These are phyloP conservation scores for Rhagologus leucostigma DNA, from an alignment of 2,113 vertebrate genomes.

Conservation along the genomic window DNA sequence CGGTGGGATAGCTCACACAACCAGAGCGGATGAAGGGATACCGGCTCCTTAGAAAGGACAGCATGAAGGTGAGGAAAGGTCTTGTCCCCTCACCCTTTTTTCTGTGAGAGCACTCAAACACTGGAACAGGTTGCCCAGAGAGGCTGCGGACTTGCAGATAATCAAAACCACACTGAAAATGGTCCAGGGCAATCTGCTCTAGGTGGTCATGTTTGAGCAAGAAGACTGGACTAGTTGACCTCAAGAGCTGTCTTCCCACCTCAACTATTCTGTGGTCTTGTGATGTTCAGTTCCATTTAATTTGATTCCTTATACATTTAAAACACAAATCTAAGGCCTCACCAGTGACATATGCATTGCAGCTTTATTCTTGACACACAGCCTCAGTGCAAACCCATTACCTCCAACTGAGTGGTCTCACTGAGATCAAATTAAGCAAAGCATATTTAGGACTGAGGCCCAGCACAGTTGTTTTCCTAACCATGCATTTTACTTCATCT, in stretches of 20 bases:
- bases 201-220: neutral
- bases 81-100: neutral
- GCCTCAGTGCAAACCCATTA: neutral
- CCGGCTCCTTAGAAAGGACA: neutral
- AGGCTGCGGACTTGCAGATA: neutral
- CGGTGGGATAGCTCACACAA: neutral
- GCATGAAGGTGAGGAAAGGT: neutral
- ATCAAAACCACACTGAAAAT: neutral
- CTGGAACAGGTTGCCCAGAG: neutral
- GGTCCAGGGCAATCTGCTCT: neutral
- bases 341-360: neutral
- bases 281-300: neutral
- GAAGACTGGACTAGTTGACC: neutral
- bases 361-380: neutral
- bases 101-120: neutral
- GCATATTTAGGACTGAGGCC: neutral
- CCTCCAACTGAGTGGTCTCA: neutral
- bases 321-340: neutral
- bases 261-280: neutral
- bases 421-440: slow-evolving; percentile 5
- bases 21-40: neutral
- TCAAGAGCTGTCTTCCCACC: neutral
- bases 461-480: neutral
- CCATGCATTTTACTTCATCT: neutral
- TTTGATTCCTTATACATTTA: neutral